Evolutionary conservation across 2,113 vertebrate species (phyloP).

Genomic region (Fukomys damarensis): DNA sequence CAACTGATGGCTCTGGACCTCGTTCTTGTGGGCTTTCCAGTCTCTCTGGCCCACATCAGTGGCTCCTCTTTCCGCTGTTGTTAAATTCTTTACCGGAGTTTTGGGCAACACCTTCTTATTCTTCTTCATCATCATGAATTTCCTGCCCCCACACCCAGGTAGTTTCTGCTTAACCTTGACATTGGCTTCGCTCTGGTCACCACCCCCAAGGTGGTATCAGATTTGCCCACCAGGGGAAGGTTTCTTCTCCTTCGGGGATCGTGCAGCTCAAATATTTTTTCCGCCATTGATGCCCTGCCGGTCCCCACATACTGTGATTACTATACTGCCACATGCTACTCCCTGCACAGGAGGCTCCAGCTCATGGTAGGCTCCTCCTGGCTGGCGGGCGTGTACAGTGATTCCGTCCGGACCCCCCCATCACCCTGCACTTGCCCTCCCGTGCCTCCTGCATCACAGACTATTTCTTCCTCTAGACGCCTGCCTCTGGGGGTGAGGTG

Average conservation of each 20-base stretch:
- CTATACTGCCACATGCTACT: conserved; percentile 36
- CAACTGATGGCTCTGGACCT: not conserved
- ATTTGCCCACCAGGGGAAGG: not conserved
- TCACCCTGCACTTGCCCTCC: conserved; percentile 52
- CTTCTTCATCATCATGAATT: not conserved
- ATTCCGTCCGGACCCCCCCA: not conserved
- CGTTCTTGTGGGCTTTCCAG: not conserved
- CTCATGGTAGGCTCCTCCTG: not conserved
- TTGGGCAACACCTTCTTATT: not conserved
- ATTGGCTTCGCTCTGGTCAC: conserved; percentile 5
- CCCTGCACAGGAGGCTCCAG: conserved; percentile 29
- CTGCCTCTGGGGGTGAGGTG: not conserved
- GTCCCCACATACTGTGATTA: conserved; percentile 40
- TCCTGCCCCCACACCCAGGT: conserved; percentile 52
- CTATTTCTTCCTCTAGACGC: conserved; percentile 41
- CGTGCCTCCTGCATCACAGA: not conserved
- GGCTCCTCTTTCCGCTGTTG: not conserved
- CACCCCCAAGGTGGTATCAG: conserved; percentile 38
- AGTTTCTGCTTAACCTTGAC: conserved; percentile 54
- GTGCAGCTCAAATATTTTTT: conserved; percentile 44
- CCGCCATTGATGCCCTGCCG: not conserved
- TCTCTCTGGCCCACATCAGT: not conserved
- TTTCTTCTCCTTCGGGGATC: not conserved
- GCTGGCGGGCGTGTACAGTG: conserved; percentile 21
- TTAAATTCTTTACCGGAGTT: not conserved